Base-by-base conservation (phyloP, 2,113 vertebrate species). In the Scophthalmus maximus region DNA sequence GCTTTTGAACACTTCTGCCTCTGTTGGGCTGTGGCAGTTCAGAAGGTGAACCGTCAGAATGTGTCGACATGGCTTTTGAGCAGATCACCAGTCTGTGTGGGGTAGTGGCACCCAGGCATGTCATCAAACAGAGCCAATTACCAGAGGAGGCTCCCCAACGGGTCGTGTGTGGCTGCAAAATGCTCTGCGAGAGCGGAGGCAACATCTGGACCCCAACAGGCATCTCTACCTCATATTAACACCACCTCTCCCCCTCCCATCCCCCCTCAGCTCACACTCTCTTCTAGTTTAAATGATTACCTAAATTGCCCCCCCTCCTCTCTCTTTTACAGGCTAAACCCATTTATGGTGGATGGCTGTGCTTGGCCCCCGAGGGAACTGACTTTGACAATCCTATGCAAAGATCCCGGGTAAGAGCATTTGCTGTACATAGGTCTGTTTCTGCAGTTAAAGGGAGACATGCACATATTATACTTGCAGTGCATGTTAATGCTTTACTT, bases 351-450 rank as follows among this genome's bases (percentile, higher is more conserved):
- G 94, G 94, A 76, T 95, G 94, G 94, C 88, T 95, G 63, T 95
- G 94, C 73, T 92, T 95, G 92, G 94, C 94, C 86, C 94, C 94
- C 0, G 94, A 95, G 87, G 94, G 94, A 77, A 95, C 94, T 1
- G 93, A 95, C 86, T 95, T 95, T 77, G 94, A 95, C 87, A 95
- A 95, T 90, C 94, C 94, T 55, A 94, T 94, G 94, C 94, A 95
- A 68, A 91, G 92, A 87, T 95, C 94, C 25, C 88, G 94, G 90
- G 94, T 94, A 90, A 94, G 92, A 70, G 52, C 53, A 1, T 49
- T 40, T 23, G 36, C 52, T 51, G 34, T 25, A 40, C 49, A 55
- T 22, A 27, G 23, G 42, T 44, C 9, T 17, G 25, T 59, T 6
- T 38, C 40, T 57, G 75, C 40, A 32, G 15, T 65, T 55, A n/a